Base-by-base conservation (phyloP, 2,113 vertebrate genomes). In the Dasyprocta punctata region DNA sequence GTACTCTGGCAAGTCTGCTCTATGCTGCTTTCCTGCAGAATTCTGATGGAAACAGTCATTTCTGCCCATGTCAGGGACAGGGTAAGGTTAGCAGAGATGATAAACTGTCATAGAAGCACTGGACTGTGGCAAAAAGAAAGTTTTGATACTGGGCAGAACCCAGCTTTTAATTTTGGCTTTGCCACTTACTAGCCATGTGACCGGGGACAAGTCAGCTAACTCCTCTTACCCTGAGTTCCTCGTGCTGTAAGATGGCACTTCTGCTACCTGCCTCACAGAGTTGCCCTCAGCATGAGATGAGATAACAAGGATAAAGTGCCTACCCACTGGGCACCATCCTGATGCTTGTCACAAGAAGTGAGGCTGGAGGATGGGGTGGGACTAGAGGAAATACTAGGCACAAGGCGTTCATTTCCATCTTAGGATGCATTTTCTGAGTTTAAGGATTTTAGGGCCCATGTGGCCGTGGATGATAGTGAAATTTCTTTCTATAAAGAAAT, bases 121-220 rank as follows among this genome's bases (percentile, higher is more conserved):
- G 80, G 38, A 20, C n/a, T 78, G 22, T n/a, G 60, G 49, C 2
- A 33, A 38, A 30, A 75, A 73, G 36, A 47, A 78, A 44, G 12
- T 83, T 92, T 78, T 44, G 73, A 94, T 63, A 49, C 58, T 41
- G 60, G 36, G 28, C 22, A 77, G 83, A 75, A 75, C 33, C 69
- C 41, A 22, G 14, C 49, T 92, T 73, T 95, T 83, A 65, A 63
- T 44, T 81, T 67, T 19, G 92, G 38, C 81, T 87, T 95, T 71
- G 54, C 13, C 16, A 1, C 61, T 49, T 56, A 20, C 10, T 3
- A 20, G 93, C 71, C 61, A 3, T 54, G n/a, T 36, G 58, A 14
- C 28, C 54, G 9, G 16, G 69, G 58, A 10, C 61, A 58, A 65
- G 69, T 61, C n/a, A 12, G 38, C 77, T 30, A 20, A 47, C 33